Conservation (phyloP, 2,113 vertebrate species). For the Panthera tigris region DNA sequence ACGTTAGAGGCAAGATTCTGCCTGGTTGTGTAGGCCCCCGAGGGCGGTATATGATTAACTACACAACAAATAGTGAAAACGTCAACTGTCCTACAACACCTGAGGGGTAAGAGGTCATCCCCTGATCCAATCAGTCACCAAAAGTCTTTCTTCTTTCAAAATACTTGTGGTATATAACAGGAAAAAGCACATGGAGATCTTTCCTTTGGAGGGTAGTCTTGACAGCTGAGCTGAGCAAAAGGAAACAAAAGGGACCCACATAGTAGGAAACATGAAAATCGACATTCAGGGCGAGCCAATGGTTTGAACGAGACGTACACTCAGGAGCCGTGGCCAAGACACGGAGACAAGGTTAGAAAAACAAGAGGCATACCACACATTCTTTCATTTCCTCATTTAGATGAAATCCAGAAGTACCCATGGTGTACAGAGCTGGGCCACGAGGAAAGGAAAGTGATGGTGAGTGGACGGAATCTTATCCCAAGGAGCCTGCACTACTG, state of each 20-base stretch:
- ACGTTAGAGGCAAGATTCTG: not conserved
- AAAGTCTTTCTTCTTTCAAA: not conserved
- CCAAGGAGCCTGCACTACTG: not conserved
- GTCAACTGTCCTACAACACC: not conserved
- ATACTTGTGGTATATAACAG: not conserved
- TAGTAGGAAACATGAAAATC: not conserved
- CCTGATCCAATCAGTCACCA: not conserved
- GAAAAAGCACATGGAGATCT: not conserved
- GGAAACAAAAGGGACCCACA: too few species aligned
- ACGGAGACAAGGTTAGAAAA: not conserved
- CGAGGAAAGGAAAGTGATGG: rapidly evolving
- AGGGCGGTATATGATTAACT: not conserved
- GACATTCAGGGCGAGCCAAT: not conserved
- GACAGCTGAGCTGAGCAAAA: not conserved
- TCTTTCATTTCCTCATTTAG: not conserved
- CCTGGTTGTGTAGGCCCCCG: not conserved
- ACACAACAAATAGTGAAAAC: not conserved
- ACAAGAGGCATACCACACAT: not conserved
- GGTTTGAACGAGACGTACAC: not conserved
- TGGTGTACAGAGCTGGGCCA: rapidly evolving
- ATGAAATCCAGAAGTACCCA: not conserved
- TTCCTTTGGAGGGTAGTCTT: not conserved
- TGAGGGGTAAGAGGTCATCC: not conserved
- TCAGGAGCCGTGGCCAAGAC: not conserved
- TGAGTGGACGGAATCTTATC: not conserved